phyloP scores from a whole-genome alignment of 2,113 vertebrate species.

The Festucalex cinctus region DNA sequence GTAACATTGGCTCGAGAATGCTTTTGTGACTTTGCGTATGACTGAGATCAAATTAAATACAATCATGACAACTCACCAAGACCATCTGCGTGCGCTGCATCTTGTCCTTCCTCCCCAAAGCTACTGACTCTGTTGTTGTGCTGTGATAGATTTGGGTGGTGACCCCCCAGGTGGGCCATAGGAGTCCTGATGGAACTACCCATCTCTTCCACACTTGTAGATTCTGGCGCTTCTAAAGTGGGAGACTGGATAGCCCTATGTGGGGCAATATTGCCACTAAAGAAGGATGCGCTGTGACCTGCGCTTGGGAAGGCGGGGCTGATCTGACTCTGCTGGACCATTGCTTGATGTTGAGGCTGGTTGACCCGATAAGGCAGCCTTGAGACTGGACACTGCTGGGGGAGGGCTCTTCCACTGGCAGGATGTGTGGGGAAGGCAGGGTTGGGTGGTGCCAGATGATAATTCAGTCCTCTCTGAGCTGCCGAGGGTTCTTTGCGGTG shows the following conservation, averaged over 20 bases:
- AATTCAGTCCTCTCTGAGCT: slow-evolving; percentile 82
- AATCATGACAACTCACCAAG: slow-evolving; percentile 77
- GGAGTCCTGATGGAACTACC: slow-evolving; percentile 80
- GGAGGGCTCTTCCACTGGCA: slow-evolving; percentile 76
- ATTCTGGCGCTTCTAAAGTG: slow-evolving; percentile 76
- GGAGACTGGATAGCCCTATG: slow-evolving; percentile 86
- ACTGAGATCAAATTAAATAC: not conserved
- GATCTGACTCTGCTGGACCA: slow-evolving; percentile 75
- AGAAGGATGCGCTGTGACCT: slow-evolving; percentile 80
- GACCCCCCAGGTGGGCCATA: slow-evolving; percentile 75
- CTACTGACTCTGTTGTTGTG: slow-evolving; percentile 78
- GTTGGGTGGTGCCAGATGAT: slow-evolving; percentile 85
- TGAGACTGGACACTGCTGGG: slow-evolving; percentile 79
- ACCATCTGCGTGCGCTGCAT: slow-evolving; percentile 80
- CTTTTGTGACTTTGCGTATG: not conserved
- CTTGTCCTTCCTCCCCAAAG: slow-evolving; percentile 87
- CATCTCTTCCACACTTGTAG: slow-evolving; percentile 81
- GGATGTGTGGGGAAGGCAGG: slow-evolving; percentile 77
- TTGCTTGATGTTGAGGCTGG: slow-evolving; percentile 76
- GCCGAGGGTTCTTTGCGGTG: slow-evolving; percentile 88
- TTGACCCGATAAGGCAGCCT: slow-evolving; percentile 81
- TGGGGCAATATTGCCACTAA: slow-evolving; percentile 77
- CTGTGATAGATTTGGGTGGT: slow-evolving; percentile 79
- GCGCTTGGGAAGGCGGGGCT: slow-evolving; percentile 77
- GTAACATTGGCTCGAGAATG: slow-evolving; percentile 3